Conservation (phyloP, 2,888 invertebrate species). For the Conus canariensis region DNA sequence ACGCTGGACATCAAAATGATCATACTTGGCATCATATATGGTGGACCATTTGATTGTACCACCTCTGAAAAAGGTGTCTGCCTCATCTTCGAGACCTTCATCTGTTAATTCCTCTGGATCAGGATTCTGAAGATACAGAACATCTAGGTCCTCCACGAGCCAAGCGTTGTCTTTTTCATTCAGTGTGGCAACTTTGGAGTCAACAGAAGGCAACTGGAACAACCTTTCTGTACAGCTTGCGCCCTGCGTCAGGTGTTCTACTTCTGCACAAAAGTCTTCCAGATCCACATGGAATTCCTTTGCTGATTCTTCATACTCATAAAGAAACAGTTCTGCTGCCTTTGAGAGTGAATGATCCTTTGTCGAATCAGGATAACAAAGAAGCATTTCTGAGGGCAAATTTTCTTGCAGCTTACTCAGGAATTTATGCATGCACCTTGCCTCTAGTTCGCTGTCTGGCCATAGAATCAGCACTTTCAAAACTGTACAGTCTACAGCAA, state of each 20-base stretch:
- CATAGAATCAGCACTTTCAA: slow-evolving; percentile 51
- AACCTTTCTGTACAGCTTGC: background rate
- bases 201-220: slow-evolving; percentile 45
- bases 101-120: slow-evolving; percentile 23
- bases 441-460: slow-evolving; percentile 42
- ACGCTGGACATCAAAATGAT: slow-evolving; percentile 56
- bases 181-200: slow-evolving; percentile 39
- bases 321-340: background rate
- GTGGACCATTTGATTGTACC: slow-evolving; percentile 58
- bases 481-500: slow-evolving; percentile 52
- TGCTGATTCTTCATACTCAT: background rate
- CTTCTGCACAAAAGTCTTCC: slow-evolving; percentile 42
- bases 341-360: background rate
- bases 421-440: slow-evolving; percentile 38
- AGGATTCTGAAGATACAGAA: slow-evolving; percentile 52
- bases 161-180: slow-evolving; percentile 46
- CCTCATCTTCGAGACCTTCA: slow-evolving; percentile 51
- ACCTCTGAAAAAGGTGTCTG: slow-evolving; percentile 58
- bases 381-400: background rate
- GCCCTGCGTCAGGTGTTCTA: background rate
- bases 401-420: slow-evolving; percentile 31
- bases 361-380: slow-evolving; percentile 4
- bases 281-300: background rate
- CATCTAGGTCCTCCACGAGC: slow-evolving; percentile 55
- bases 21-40: slow-evolving; percentile 53